Percentiles rank a stretch among this genome's conserved stretches.
Conservation (phyloP, 1,140 invertebrate genomes). For the Zaprionus tsacasi region DNA sequence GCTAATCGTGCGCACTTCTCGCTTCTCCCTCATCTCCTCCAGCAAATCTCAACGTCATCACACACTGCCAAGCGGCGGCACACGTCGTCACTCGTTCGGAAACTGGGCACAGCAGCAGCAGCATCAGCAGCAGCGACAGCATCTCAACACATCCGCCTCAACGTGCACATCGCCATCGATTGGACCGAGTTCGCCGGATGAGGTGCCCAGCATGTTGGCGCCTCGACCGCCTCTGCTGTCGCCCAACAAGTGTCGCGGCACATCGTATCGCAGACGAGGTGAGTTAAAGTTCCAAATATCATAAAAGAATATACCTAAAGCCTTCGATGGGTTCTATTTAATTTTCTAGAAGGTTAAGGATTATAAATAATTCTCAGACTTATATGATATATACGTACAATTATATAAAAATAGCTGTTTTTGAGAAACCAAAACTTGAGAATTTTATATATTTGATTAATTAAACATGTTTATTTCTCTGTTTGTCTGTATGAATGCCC, state of each 20-base stretch:
- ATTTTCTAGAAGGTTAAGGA: no score
- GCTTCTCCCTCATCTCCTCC: constrained; percentile 30
- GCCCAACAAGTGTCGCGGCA: constrained; percentile 77
- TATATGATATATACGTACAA: no score
- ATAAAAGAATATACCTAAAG: background rate
- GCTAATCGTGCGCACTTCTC: constrained; percentile 67
- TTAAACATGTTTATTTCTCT: no score
- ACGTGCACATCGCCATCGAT: constrained; percentile 54
- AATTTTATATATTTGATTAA: no score
- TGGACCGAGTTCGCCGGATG: constrained; percentile 72
- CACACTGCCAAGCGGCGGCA: constrained; percentile 72
- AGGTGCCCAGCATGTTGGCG: constrained; percentile 82
- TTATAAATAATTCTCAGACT: no score
- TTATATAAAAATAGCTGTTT: no score
- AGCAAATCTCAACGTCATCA: constrained; percentile 78
- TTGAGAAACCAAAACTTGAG: no score
- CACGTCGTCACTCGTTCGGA: constrained; percentile 79
- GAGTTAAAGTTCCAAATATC: constrained; percentile 44
- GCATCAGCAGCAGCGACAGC: constrained; percentile 53
- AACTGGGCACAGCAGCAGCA: constrained; percentile 73
- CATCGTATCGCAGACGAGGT: constrained; percentile 72
- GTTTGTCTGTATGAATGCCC: no score
- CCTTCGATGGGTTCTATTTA: no score
- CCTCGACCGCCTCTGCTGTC: constrained; percentile 75
- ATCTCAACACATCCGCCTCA: constrained; percentile 45